Conservation (phyloP, 2,797 vertebrate genomes). For the Lutjanus argentimaculatus region DNA sequence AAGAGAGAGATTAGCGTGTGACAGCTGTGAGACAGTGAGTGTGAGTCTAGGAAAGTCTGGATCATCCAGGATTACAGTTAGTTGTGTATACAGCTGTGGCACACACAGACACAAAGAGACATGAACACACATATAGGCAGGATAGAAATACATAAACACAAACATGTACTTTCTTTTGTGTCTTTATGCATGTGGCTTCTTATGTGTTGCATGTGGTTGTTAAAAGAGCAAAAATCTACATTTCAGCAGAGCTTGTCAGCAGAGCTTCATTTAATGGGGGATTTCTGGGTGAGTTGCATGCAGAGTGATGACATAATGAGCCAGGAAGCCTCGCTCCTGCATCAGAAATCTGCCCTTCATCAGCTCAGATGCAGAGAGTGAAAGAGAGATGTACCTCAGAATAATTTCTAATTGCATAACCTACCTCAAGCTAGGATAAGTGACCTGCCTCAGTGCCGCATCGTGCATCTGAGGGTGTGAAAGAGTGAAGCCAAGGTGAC, state of each 20-base stretch:
- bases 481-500: slow-evolving; percentile 67
- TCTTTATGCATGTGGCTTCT: slow-evolving; percentile 22
- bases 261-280: slow-evolving; percentile 28
- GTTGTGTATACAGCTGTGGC: slow-evolving; percentile 81
- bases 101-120: slow-evolving; percentile 43
- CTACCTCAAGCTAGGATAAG: slow-evolving; percentile 31
- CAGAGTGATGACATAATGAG: slow-evolving; percentile 60
- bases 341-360: slow-evolving; percentile 56
- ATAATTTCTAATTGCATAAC: slow-evolving; percentile 54
- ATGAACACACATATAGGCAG: slow-evolving; percentile 22
- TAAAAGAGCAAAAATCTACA: neutral
- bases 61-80: slow-evolving; percentile 88
- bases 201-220: slow-evolving; percentile 25
- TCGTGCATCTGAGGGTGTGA: slow-evolving; percentile 33
- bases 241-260: slow-evolving; percentile 32
- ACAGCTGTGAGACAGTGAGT: slow-evolving; percentile 87
- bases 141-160: slow-evolving; percentile 39
- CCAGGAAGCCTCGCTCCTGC: slow-evolving; percentile 42
- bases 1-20: slow-evolving; percentile 82
- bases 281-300: slow-evolving; percentile 41
- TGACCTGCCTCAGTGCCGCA: slow-evolving; percentile 34
- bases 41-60: slow-evolving; percentile 86
- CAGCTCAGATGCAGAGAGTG: slow-evolving; percentile 30
- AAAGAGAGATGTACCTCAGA: slow-evolving; percentile 38
- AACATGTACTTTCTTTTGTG: slow-evolving; percentile 20